Base-by-base conservation (phyloP, 2,797 vertebrate genomes). In the Labroides dimidiatus region DNA sequence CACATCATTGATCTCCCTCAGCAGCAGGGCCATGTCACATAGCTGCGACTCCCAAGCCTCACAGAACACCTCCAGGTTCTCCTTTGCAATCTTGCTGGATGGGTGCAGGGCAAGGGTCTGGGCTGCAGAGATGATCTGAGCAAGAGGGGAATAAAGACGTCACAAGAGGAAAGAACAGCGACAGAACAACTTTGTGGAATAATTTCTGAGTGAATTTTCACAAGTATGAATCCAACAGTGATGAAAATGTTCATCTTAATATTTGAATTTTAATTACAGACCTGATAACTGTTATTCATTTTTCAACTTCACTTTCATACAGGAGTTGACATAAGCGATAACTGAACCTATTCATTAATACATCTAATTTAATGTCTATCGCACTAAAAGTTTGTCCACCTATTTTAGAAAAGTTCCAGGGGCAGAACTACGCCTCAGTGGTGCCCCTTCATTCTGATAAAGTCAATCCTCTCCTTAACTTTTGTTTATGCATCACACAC, bases 41-140 rank as follows among this genome's bases (percentile, higher is more conserved):
- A 99, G 94, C 87, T 99, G 98, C 1, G 98, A 98, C 84, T 98
- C 98, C 98, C 98, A 99, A 64, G 98, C 96, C 92, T 99, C 98
- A 4, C 98, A 99, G 92, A 99, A 99, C 41, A 99, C 98, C 56
- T 98, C 98, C 69, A 99, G 93, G 88, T 99, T 99, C 93, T 99
- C 98, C 92, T 97, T 98, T 24, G 98, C 98, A 42, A 99, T 99
- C 93, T 98, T 99, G 86, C 98, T 99, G 80, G 97, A 96, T 0
- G 97, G 98, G 89, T 99, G 98, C 14, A 99, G 92, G 17, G 97
- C 96, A 85, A 99, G 66, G 0, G 98, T 99, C 91, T 99, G 97
- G 58, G 96, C 96, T 48, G 98, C 97, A 2, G 98, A 99, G 89
- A 99, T 95, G 79, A 99, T 99, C 98, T 99, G 85, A 66, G n/a